Evolutionary conservation across 2,113 vertebrate species (phyloP).

Genomic region (Scatophagus argus): DNA sequence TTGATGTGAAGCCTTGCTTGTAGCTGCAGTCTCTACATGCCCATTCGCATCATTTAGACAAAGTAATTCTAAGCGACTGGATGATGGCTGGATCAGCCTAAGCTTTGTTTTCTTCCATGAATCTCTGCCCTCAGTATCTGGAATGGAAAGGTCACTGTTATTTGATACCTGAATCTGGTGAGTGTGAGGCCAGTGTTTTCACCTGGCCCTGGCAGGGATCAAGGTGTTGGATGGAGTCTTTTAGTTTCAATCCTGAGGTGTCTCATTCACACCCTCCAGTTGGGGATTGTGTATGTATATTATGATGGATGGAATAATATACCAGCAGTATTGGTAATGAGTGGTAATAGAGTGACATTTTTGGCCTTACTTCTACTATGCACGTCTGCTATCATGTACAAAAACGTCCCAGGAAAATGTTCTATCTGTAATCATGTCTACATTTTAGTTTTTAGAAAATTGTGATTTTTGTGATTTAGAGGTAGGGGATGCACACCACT

Average conservation of each 20-base stretch:
- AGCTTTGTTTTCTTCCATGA: background rate
- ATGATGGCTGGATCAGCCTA: background rate
- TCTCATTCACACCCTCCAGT: background rate
- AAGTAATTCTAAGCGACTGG: background rate
- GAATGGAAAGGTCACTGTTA: background rate
- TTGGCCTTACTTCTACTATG: no score
- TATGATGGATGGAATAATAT: background rate
- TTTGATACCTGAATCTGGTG: background rate
- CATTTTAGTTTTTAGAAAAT: no score
- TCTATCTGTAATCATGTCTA: no score
- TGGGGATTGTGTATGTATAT: background rate
- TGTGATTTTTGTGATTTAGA: background rate
- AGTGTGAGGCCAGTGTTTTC: background rate
- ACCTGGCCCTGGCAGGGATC: background rate
- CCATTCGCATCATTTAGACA: background rate
- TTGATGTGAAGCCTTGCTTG: constrained; percentile 16
- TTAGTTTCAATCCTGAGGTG: background rate
- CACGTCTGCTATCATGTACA: no score
- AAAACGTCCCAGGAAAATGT: no score
- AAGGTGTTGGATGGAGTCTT: background rate
- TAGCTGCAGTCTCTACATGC: background rate
- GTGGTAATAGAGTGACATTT: background rate
- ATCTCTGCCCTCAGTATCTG: no score
- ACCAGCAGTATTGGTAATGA: background rate
- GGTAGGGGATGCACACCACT: background rate